A percentile compares a stretch with the other conserved stretches of the same genome.
Conservation (phyloP, 2,888 invertebrate genomes). For the Volucella inflata region DNA sequence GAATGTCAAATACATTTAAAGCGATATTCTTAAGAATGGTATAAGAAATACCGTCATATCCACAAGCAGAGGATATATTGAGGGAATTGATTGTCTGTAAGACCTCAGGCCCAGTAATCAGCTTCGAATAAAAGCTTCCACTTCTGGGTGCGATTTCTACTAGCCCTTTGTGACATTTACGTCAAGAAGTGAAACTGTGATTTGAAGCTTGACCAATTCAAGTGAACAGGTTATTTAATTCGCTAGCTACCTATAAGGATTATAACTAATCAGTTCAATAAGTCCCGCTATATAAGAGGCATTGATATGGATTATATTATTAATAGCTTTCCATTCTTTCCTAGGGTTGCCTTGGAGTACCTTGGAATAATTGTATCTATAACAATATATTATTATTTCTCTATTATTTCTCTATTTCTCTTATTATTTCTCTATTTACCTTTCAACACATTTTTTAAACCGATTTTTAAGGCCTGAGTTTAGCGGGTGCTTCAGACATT, state of each 20-base stretch:
- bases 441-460: background rate
- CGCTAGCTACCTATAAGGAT: background rate
- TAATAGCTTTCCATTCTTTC: background rate
- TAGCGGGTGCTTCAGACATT: too few species aligned
- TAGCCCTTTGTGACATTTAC: background rate
- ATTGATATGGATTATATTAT: background rate
- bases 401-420: background rate
- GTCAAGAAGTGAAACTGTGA: background rate
- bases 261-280: background rate
- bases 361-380: background rate
- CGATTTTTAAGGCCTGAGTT: too few species aligned
- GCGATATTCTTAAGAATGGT: background rate
- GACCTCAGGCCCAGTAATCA: too few species aligned
- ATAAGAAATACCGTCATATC: background rate
- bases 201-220: background rate
- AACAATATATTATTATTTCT: background rate
- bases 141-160: background rate
- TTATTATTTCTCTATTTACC: too few species aligned
- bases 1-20: background rate
- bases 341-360: background rate
- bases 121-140: background rate
- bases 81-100: too few species aligned
- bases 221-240: background rate
- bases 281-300: too few species aligned
- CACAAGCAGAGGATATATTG: too few species aligned